Percentiles rank a stretch among this genome's conserved stretches.
Evolutionary conservation across 1,140 invertebrate species (phyloP).

Genomic region (Acromyrmex charruanus): DNA sequence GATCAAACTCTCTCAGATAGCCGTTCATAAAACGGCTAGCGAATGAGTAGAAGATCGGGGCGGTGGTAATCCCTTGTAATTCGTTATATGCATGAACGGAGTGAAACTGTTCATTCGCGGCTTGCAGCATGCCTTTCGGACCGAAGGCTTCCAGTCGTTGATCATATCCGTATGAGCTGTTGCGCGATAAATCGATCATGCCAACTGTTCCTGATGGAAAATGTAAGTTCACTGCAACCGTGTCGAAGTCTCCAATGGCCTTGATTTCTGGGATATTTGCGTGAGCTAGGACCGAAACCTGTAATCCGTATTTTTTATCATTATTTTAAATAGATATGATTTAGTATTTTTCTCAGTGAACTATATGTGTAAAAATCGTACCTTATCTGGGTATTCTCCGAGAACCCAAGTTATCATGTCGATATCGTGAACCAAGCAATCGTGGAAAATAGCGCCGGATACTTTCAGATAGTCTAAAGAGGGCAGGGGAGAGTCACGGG

Average conservation of each 20-base stretch:
- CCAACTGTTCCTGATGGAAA: conserved; percentile 89
- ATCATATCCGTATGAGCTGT: conserved; percentile 90
- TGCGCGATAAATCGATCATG: conserved; percentile 89
- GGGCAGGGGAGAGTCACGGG: conserved; percentile 89
- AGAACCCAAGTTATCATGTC: conserved; percentile 89
- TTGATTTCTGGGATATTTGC: conserved; percentile 88
- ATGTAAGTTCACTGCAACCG: conserved; percentile 88
- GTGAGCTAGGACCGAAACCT: conserved; percentile 87
- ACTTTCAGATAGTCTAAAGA: conserved; percentile 88
- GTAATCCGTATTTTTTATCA: conserved; percentile 26
- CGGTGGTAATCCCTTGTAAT: conserved; percentile 81
- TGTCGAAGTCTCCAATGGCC: conserved; percentile 89
- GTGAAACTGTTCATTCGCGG: conserved; percentile 87
- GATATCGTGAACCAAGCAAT: conserved; percentile 91
- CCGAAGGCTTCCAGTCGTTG: conserved; percentile 91
- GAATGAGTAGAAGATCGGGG: conserved; percentile 89
- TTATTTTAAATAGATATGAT: not conserved
- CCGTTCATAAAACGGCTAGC: conserved; percentile 88
- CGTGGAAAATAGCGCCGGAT: conserved; percentile 92
- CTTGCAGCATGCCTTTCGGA: conserved; percentile 88
- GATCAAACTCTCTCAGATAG: conserved; percentile 89
- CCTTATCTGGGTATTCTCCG: conserved; percentile 88
- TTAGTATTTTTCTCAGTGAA: too few relatives aligned
- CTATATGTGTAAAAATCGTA: conserved; percentile 50
- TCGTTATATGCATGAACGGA: conserved; percentile 84